Conservation (phyloP, 1,140 invertebrate genomes). For the Drosophila persimilis region DNA sequence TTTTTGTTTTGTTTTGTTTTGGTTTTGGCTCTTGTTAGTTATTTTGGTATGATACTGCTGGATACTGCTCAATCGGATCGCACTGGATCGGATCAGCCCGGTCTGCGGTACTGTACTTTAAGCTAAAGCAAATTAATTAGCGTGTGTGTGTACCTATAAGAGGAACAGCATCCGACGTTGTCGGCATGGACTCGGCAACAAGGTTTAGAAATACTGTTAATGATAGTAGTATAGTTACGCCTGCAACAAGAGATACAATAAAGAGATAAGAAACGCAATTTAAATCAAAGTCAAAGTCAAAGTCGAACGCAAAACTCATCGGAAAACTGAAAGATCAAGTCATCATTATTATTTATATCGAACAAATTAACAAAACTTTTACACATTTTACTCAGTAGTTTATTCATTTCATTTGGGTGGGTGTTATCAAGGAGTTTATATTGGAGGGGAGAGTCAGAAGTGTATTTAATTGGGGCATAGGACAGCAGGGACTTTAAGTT, state of each 20-base stretch:
- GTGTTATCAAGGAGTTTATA: slow-evolving; percentile 39
- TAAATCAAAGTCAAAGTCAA: slow-evolving; percentile 67
- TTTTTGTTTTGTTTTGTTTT: neutral
- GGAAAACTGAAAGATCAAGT: slow-evolving; percentile 67
- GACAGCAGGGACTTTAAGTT: slow-evolving; percentile 31
- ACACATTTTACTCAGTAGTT: slow-evolving; percentile 44
- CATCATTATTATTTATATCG: slow-evolving; percentile 51
- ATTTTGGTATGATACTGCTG: slow-evolving; percentile 26
- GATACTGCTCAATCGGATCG: slow-evolving; percentile 23
- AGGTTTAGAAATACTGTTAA: slow-evolving; percentile 99
- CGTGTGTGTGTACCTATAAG: slow-evolving; percentile 85
- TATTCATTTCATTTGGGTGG: slow-evolving; percentile 28
- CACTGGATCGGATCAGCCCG: slow-evolving; percentile 6
- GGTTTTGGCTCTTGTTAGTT: slow-evolving; percentile 26
- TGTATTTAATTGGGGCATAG: slow-evolving; percentile 28
- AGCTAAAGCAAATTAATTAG: slow-evolving; percentile 58
- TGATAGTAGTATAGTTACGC: slow-evolving; percentile 99
- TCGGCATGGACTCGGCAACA: slow-evolving; percentile 96
- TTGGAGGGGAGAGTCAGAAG: neutral
- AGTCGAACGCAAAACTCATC: slow-evolving; percentile 58
- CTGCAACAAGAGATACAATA: slow-evolving; percentile 86
- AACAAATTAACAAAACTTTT: slow-evolving; percentile 45
- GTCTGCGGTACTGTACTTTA: slow-evolving; percentile 14
- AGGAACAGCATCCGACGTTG: slow-evolving; percentile 93
- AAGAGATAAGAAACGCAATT: slow-evolving; percentile 70